Evolutionary conservation across 2,113 vertebrate genomes (phyloP).

Genomic region (Hemibagrus wyckioides): DNA sequence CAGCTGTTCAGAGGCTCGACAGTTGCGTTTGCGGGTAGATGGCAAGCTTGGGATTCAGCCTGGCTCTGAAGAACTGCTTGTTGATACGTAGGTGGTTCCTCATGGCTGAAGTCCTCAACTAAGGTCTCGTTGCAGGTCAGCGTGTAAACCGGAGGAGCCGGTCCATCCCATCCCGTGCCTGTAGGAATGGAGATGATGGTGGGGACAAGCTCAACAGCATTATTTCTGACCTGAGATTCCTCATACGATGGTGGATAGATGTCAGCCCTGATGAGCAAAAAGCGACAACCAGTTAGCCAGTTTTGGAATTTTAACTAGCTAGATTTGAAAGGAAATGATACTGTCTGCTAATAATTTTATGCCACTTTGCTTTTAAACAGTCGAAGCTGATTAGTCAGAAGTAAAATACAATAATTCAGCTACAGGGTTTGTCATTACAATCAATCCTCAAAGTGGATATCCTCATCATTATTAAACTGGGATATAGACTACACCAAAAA

Average conservation of each 20-base stretch:
- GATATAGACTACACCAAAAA: not conserved
- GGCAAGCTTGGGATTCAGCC: not conserved
- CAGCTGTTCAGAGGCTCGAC: not conserved
- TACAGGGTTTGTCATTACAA: not conserved
- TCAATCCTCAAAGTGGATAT: not conserved
- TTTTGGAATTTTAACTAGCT: not conserved
- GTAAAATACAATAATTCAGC: not conserved
- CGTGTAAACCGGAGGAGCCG: constrained; percentile 76
- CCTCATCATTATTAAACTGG: not conserved
- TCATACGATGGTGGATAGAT: constrained; percentile 82
- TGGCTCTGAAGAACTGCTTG: constrained; percentile 39
- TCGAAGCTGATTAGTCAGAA: not conserved
- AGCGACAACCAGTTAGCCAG: not conserved
- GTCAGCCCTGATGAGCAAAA: constrained; percentile 66
- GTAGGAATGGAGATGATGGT: not conserved
- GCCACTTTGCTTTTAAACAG: not conserved
- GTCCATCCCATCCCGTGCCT: not conserved
- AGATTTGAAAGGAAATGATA: not conserved
- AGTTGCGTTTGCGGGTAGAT: not conserved
- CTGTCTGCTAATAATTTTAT: constrained; percentile 9
- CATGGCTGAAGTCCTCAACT: constrained; percentile 64
- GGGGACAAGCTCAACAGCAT: not conserved
- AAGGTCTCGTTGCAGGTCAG: constrained; percentile 57
- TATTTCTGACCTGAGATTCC: constrained; percentile 68
- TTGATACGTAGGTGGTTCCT: constrained; percentile 77